Evolutionary conservation across 2,888 invertebrate genomes (phyloP).

Genomic region (Netelia inedita): DNA sequence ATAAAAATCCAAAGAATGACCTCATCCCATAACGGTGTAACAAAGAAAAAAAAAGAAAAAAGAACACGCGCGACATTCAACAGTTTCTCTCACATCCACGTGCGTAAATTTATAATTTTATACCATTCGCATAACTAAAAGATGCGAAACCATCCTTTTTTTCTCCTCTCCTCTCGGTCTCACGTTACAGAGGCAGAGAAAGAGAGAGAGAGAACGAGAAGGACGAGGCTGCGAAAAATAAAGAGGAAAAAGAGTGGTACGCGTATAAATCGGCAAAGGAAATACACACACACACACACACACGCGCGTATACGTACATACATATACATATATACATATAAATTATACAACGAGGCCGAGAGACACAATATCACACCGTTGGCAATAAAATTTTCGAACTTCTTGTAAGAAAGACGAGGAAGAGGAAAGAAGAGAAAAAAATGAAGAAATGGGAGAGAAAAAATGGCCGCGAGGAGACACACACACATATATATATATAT

Average conservation of each 20-base stretch:
- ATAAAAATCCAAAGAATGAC: not conserved
- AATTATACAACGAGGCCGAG: not conserved
- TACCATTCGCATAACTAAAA: slow-evolving; percentile 41
- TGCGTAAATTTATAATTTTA: slow-evolving; percentile 54
- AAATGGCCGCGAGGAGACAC: slow-evolving; percentile 32
- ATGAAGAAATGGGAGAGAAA: slow-evolving; percentile 27
- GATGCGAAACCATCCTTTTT: slow-evolving; percentile 21
- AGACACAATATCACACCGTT: slow-evolving; percentile 56
- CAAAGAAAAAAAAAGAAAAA: too few species aligned
- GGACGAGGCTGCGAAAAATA: not conserved
- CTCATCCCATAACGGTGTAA: slow-evolving; percentile 2
- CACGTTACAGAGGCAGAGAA: slow-evolving; percentile 38
- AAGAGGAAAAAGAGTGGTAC: not conserved
- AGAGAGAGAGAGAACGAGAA: not conserved
- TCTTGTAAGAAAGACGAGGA: slow-evolving; percentile 31
- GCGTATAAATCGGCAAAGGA: not conserved
- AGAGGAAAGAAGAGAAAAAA: slow-evolving; percentile 55
- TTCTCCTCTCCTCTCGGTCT: slow-evolving; percentile 17
- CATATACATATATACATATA: not conserved
- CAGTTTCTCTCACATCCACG: not conserved
- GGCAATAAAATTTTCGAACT: slow-evolving; percentile 62
- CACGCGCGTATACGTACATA: slow-evolving; percentile 12
- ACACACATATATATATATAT: slow-evolving; percentile 19
- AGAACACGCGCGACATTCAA: not conserved
- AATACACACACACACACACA: not conserved